Base-by-base conservation (phyloP, 2,888 invertebrate species). In the Eristalis intricaria region DNA sequence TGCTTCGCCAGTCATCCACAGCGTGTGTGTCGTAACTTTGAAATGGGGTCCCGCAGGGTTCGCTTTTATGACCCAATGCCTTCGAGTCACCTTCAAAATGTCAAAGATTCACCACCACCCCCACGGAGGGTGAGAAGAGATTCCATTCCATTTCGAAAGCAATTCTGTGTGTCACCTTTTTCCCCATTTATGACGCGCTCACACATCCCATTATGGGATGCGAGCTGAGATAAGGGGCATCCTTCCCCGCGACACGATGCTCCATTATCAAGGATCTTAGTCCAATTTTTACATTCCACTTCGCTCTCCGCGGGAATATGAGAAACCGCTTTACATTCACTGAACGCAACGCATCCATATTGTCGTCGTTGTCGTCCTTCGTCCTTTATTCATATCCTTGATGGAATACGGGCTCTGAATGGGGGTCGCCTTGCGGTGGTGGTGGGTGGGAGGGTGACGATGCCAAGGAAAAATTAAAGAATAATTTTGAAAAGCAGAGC, bases 381-480 rank as follows among this genome's bases (percentile, higher is more conserved):
- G 79, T 80, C 84, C 61, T 76, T 84, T 82, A 82, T 85, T 85
- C 82, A 82, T 68, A 64, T 77, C 22, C 64, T 38, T 56, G 50
- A 50, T 50, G 50, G 50, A 50, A 50, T 50, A 50, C 50, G 50
- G 50, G 50, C 8, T n/a, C 1, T 19, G 19, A 19, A 63, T 8
- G 32, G 40, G 40, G 26, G 26, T 26, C 26, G 26, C 1, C 2
- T 26, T 26, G 26, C 3, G 26, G 26, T 26, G 26, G 3, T 2
- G 65, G 15, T 13, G 35, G 15, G 35, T 1, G 35, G 40, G 5
- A 65, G 29, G 13, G 19, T 60, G 73, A 70, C 43, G 70, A 76
- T 80, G 71, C 66, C 76, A 19, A 50, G 50, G 50, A 81, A 82
- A 82, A 77, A 85, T 78, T 81, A 85, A 85, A 78, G 82, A 85